phyloP scores from a whole-genome alignment of 2,888 invertebrate species.

The Scelioninae gen. 2 region DNA sequence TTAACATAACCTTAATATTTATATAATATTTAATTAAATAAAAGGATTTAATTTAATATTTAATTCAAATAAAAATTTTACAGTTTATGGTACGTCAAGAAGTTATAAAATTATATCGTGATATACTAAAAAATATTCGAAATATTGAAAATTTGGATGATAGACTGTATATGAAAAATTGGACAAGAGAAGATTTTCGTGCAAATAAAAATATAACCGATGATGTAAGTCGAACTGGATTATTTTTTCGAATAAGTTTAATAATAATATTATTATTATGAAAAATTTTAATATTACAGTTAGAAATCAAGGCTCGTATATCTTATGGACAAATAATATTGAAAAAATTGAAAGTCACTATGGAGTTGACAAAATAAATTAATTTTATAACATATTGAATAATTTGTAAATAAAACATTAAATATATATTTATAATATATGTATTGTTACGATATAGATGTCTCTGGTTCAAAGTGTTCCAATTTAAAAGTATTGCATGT shows the following conservation, averaged over 20 bases:
- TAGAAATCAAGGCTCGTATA: conserved; percentile 82
- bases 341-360: conserved; percentile 81
- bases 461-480: no score
- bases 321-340: conserved; percentile 83
- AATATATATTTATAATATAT: no score
- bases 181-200: conserved; percentile 86
- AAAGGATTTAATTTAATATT: not conserved
- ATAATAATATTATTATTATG: not conserved
- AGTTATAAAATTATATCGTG: conserved; percentile 85
- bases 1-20: no score
- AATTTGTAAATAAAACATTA: no score
- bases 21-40: not conserved
- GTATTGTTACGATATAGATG: no score
- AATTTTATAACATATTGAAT: no score
- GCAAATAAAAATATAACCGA: conserved; percentile 83
- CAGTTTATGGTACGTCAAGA: conserved; percentile 89
- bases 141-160: conserved; percentile 81
- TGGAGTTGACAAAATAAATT: conserved; percentile 78
- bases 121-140: conserved; percentile 82
- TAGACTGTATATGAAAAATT: conserved; percentile 81
- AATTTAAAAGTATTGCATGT: no score
- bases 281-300: conserved; percentile 61
- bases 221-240: conserved; percentile 76
- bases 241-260: not conserved
- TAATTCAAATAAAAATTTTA: conserved; percentile 65